Conservation (phyloP, 2,888 invertebrate species). For the Stramonita haemastoma region DNA sequence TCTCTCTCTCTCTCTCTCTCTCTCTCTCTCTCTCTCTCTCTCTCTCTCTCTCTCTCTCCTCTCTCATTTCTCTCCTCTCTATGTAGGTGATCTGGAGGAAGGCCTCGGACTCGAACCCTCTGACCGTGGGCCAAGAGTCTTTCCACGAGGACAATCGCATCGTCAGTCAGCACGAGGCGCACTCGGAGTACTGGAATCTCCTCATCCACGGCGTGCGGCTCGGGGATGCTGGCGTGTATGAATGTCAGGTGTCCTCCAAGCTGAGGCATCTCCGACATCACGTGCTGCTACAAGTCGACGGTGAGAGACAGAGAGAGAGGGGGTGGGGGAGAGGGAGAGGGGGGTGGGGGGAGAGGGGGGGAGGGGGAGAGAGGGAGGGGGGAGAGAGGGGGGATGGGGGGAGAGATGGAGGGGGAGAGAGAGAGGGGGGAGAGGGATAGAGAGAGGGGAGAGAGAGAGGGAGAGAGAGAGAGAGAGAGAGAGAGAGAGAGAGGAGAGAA, state of each 20-base stretch:
- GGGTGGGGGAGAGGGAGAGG: neutral
- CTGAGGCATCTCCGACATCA: constrained; percentile 59
- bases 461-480: neutral
- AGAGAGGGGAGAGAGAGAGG: neutral
- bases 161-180: constrained; percentile 56
- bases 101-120: constrained; percentile 58
- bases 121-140: constrained; percentile 62
- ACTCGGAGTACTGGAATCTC: constrained; percentile 63
- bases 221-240: constrained; percentile 62
- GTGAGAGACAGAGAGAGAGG: constrained; percentile 47
- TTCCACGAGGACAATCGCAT: constrained; percentile 60
- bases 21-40: too few relatives aligned
- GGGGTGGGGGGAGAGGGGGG: neutral
- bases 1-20: too few relatives aligned
- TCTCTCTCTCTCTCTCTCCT: too few relatives aligned
- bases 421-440: too few relatives aligned
- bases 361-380: neutral
- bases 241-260: constrained; percentile 66
- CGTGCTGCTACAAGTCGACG: constrained; percentile 62
- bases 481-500: neutral
- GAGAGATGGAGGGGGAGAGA: neutral
- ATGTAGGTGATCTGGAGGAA: constrained; percentile 64
- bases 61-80: neutral
- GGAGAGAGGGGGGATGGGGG: neutral
- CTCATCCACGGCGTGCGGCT: constrained; percentile 58